A percentile compares a stretch with the other conserved stretches of the same genome.
These are phyloP conservation scores for Acipenser ruthenus DNA, from an alignment of 2,797 vertebrate genomes.

Conservation along the genomic window DNA sequence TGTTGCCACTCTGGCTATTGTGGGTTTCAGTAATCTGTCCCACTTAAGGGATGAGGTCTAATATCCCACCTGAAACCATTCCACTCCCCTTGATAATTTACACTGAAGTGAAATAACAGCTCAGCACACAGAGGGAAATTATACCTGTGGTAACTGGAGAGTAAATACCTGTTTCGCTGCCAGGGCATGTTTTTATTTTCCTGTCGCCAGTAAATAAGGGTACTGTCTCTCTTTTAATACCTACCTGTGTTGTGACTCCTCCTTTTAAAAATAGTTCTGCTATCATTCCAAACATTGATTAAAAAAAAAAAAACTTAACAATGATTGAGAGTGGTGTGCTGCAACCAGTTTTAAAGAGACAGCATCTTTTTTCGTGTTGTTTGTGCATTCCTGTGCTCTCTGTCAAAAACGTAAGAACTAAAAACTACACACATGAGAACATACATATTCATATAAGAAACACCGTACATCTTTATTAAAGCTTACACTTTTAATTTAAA, in stretches of 20 bases:
- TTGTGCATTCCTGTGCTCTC: slow-evolving; percentile 59
- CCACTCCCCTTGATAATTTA: slow-evolving; percentile 68
- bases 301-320: slow-evolving; percentile 44
- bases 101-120: slow-evolving; percentile 84
- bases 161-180: slow-evolving; percentile 97
- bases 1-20: not conserved
- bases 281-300: slow-evolving; percentile 61
- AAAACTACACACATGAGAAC: slow-evolving; percentile 58
- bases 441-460: slow-evolving; percentile 39
- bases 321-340: slow-evolving; percentile 55
- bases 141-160: slow-evolving; percentile 82
- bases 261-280: slow-evolving; percentile 57
- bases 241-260: slow-evolving; percentile 75
- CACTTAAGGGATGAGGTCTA: slow-evolving; percentile 61
- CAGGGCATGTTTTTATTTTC: slow-evolving; percentile 89
- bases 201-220: slow-evolving; percentile 93
- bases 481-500: slow-evolving; percentile 24
- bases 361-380: slow-evolving; percentile 57
- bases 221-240: slow-evolving; percentile 88
- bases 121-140: slow-evolving; percentile 88
- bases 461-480: slow-evolving; percentile 42
- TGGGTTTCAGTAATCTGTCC: slow-evolving; percentile 54
- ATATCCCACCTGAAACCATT: slow-evolving; percentile 77
- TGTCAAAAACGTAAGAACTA: slow-evolving; percentile 58
- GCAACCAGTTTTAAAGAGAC: slow-evolving; percentile 62